Conservation (phyloP, 2,888 invertebrate genomes). For the Crocallis elinguaria region DNA sequence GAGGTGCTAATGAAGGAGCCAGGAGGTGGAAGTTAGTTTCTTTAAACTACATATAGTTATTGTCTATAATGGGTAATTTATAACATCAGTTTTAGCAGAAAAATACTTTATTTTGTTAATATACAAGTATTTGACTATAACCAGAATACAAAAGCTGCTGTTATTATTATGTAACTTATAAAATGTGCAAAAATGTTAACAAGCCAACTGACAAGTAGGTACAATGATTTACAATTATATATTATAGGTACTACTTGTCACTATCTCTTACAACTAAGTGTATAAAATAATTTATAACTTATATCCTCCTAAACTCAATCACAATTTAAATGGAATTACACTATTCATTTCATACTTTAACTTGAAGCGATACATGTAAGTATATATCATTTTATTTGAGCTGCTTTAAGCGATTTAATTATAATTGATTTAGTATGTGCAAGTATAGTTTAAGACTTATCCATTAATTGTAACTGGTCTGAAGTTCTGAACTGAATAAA, state of each 20-base stretch:
- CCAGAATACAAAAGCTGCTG: constrained; percentile 7
- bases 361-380: constrained; percentile 41
- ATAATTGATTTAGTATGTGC: neutral
- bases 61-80: neutral
- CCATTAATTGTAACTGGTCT: no score
- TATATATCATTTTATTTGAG: constrained; percentile 40
- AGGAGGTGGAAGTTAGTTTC: no score
- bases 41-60: neutral
- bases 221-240: constrained; percentile 16
- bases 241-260: no score
- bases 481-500: no score
- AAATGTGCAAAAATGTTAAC: constrained; percentile 44
- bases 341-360: constrained; percentile 42
- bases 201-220: constrained; percentile 37
- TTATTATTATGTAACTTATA: constrained; percentile 12
- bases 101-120: constrained; percentile 25
- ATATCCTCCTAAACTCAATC: constrained; percentile 24
- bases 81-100: constrained; percentile 6
- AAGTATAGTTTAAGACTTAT: neutral
- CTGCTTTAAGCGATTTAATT: constrained; percentile 32
- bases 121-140: constrained; percentile 4
- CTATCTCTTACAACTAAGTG: constrained; percentile 39
- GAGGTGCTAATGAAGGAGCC: no score
- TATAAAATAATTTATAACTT: constrained; percentile 40
- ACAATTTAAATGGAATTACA: constrained; percentile 38